Base-by-base conservation (phyloP, 1,140 invertebrate species). In the Cydia fagiglandana region DNA sequence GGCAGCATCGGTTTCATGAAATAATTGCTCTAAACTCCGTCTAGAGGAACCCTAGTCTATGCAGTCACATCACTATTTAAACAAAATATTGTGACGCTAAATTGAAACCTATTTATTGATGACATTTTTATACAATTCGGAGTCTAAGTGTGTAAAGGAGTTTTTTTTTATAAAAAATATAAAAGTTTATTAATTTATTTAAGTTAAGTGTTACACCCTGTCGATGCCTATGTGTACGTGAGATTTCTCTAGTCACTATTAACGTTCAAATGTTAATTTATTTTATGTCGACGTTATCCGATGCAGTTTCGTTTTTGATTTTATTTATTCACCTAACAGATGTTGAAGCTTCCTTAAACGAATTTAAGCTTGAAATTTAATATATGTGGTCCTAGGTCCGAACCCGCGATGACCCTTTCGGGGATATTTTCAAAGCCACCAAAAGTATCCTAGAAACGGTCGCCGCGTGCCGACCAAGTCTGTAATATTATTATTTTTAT, bases 151-250 rank as follows among this genome's bases (percentile, higher is more conserved):
- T 89, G 87, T 84, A 88, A 89, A 87, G 84, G 78, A 83, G 83
- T 88, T 90, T 85, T 90, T 85, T 83, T 88, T 85, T 83, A 88
- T 82, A 83, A 85, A 85, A 86, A 74, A 74, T 70, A 78, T 80
- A 85, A 86, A 81, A 81, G 81, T 86, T 88, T 89, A 87, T 87
- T 91, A 88, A 89, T 90, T 87, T 86, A 75, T 87, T 88, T 88
- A 91, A 86, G 76, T 85, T 92, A 92, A 91, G 91, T 89, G 89
- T 91, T 92, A 90, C 86, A 88, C 86, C 89, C 85, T 90, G 83
- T 89, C 88, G 88, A 91, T 88, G n/a, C n/a, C n/a, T 87, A 87
- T 79, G 88, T 89, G 86, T 88, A 78, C 82, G 81, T 80, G 75
- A 80, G 78, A 78, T 83, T 84, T 86, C 85, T 92, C 89, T 90